Evolutionary conservation across 2,797 vertebrate genomes (phyloP).

Genomic region (Antrozous pallidus): DNA sequence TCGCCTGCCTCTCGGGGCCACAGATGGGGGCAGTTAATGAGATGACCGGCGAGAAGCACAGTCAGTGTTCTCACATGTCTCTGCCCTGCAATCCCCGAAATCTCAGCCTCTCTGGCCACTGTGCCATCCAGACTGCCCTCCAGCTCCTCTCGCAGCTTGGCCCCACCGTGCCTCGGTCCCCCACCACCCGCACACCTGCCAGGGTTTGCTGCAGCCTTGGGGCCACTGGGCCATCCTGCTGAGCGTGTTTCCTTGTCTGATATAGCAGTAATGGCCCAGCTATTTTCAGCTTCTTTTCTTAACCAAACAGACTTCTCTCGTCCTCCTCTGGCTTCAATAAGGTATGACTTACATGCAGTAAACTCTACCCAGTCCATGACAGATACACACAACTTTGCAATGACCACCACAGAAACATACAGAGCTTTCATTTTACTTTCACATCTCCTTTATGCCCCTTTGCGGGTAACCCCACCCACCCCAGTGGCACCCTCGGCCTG

Average conservation of each 20-base stretch:
- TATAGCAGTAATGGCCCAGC: background rate
- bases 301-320: background rate
- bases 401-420: no score
- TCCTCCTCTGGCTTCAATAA: background rate
- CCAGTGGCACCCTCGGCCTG: background rate
- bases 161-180: no score
- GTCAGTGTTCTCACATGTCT: background rate
- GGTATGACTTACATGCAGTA: background rate
- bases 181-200: background rate
- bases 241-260: background rate
- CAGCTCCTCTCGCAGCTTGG: background rate
- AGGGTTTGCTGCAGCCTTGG: background rate
- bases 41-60: fast-evolving
- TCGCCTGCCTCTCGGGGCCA: background rate
- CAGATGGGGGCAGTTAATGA: background rate
- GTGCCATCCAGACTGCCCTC: background rate
- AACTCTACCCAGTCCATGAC: background rate
- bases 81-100: background rate
- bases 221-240: background rate
- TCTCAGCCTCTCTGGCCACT: background rate
- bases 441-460: background rate
- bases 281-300: background rate
- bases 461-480: background rate
- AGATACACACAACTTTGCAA: background rate
- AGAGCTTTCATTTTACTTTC: background rate